Conservation (phyloP, 2,888 invertebrate genomes). For the Leptinotarsa peninsularis region DNA sequence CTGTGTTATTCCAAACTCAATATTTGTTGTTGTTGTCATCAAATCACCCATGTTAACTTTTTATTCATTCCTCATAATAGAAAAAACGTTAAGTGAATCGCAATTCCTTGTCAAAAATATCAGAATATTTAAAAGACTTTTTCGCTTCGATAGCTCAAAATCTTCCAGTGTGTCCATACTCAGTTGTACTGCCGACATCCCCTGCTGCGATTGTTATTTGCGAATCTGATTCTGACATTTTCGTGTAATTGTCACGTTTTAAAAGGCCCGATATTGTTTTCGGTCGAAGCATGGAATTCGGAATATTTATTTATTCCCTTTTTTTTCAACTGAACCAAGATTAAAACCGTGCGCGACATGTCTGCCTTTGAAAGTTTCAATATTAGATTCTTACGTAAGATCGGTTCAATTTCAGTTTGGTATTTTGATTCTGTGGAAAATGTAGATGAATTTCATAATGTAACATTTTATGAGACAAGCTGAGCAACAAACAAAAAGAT, state of each 20-base stretch:
- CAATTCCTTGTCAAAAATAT: neutral
- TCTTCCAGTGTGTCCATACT: conserved; percentile 12
- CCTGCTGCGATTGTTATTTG: conserved; percentile 57
- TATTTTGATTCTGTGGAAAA: neutral
- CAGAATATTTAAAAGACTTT: neutral
- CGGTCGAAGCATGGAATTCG: conserved; percentile 33
- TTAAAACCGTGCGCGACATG: conserved; percentile 25
- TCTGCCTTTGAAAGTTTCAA: conserved; percentile 31
- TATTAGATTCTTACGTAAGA: conserved; percentile 25
- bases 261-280: conserved; percentile 48
- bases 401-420: conserved; percentile 4
- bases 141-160: conserved; percentile 4
- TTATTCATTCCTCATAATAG: neutral
- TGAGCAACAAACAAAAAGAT: neutral
- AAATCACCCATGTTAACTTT: too few species aligned
- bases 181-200: conserved; percentile 32
- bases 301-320: conserved; percentile 28
- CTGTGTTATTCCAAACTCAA: too few species aligned
- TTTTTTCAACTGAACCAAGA: conserved; percentile 22
- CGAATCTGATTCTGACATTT: conserved; percentile 58
- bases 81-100: neutral
- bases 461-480: neutral
- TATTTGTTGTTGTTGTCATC: too few species aligned
- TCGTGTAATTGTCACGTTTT: conserved; percentile 60
- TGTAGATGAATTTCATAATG: neutral